These are phyloP conservation scores for Ciconia boyciana DNA, from an alignment of 2,113 vertebrate species.

Conservation along the genomic window DNA sequence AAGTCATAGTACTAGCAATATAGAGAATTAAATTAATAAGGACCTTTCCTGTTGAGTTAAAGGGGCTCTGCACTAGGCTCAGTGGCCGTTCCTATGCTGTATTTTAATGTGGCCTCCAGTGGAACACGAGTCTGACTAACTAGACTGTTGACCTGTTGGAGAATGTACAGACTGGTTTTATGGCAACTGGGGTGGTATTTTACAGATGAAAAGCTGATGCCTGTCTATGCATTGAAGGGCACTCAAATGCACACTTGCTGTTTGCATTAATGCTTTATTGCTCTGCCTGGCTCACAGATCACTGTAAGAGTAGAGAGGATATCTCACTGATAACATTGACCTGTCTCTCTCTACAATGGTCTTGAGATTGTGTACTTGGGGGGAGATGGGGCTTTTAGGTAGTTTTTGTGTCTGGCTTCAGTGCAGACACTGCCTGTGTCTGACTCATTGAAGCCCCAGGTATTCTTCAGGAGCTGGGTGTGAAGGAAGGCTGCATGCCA, in stretches of 20 bases:
- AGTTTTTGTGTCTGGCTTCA: background rate
- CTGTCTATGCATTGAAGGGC: background rate
- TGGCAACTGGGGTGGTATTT: background rate
- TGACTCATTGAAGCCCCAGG: background rate
- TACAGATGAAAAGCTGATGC: rapidly evolving
- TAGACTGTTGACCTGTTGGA: background rate
- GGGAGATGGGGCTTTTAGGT: background rate
- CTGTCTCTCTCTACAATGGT: background rate
- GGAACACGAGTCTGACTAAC: background rate
- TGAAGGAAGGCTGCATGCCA: background rate
- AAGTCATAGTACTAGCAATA: background rate
- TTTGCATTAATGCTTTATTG: background rate
- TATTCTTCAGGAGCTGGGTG: background rate
- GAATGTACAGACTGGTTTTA: background rate
- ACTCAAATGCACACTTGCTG: background rate
- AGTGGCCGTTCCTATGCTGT: background rate
- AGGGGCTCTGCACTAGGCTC: background rate
- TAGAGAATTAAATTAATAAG: background rate
- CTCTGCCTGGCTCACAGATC: background rate
- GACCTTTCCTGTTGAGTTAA: background rate
- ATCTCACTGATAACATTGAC: background rate
- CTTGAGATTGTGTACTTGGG: background rate
- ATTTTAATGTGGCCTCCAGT: background rate
- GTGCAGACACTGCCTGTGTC: background rate
- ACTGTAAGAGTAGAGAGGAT: background rate